A percentile compares a stretch with the other conserved stretches of the same genome.
phyloP scores from a whole-genome alignment of 2,888 invertebrate genomes.

The Drosophila melanocephala region DNA sequence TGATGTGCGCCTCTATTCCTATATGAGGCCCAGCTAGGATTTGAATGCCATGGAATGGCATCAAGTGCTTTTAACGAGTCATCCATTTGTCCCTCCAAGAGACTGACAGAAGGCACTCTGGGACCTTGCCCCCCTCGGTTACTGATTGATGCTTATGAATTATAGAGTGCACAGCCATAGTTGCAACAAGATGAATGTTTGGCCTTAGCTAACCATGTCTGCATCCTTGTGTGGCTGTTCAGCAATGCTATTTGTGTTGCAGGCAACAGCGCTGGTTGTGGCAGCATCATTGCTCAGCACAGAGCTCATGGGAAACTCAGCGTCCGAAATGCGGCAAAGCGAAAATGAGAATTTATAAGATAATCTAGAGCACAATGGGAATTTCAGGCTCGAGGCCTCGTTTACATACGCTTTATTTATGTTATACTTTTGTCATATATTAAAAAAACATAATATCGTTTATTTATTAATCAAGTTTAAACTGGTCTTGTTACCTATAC shows the following conservation, averaged over 20 bases:
- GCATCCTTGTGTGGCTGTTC: slow-evolving; percentile 23
- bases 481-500: neutral
- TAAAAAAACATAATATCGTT: neutral
- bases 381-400: neutral
- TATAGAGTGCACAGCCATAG: slow-evolving; percentile 56
- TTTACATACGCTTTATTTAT: neutral
- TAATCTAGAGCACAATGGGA: slow-evolving; percentile 5
- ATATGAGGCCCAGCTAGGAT: slow-evolving; percentile 28
- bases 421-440: neutral
- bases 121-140: slow-evolving; percentile 6
- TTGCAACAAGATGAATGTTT: slow-evolving; percentile 5
- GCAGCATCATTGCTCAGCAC: slow-evolving; percentile 2
- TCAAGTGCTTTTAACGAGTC: slow-evolving; percentile 41
- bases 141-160: slow-evolving; percentile 80
- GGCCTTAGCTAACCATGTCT: slow-evolving; percentile 3
- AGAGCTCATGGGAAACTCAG: neutral
- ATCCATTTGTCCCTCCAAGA: slow-evolving; percentile 14
- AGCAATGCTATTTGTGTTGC: slow-evolving; percentile 48
- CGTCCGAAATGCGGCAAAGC: slow-evolving; percentile 1
- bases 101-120: slow-evolving; percentile 54
- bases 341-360: neutral
- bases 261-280: neutral
- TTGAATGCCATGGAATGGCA: slow-evolving; percentile 8
- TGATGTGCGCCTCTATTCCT: slow-evolving; percentile 15
- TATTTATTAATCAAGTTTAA: neutral